These are phyloP conservation scores for Protonemura montana DNA, from an alignment of 2,888 invertebrate species.

Conservation along the genomic window DNA sequence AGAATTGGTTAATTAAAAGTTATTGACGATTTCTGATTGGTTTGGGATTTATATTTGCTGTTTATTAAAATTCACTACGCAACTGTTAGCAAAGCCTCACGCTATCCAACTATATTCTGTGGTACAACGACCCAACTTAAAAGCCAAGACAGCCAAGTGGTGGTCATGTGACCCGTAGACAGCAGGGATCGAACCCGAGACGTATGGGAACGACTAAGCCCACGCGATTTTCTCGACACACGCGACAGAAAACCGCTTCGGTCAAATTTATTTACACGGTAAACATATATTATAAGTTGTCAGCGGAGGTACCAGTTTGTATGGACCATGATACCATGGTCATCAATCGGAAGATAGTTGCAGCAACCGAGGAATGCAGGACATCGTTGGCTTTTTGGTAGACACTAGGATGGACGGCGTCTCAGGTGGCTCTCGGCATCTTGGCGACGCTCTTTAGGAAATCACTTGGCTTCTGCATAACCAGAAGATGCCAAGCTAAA, in stretches of 20 bases:
- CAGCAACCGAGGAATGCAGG: background rate
- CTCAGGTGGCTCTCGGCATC: background rate
- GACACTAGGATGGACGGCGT: background rate
- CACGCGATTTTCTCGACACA: background rate
- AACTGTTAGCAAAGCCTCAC: too few relatives aligned
- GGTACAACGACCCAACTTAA: too few relatives aligned
- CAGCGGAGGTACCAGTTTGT: background rate
- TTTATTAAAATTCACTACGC: too few relatives aligned
- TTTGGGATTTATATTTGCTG: too few relatives aligned
- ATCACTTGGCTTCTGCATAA: too few relatives aligned
- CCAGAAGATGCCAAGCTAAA: too few relatives aligned
- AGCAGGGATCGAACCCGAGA: background rate
- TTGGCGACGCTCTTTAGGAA: background rate
- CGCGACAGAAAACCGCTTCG: conserved; percentile 9
- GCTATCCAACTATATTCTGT: too few relatives aligned
- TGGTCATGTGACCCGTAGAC: background rate
- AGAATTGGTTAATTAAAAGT: too few relatives aligned
- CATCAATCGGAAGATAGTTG: background rate
- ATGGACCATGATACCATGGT: background rate
- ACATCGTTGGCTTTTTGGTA: background rate
- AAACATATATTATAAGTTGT: conserved; percentile 22
- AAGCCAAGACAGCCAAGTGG: too few relatives aligned
- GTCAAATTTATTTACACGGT: conserved; percentile 18
- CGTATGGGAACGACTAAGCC: background rate
- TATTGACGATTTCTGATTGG: too few relatives aligned